These are phyloP conservation scores for Orchestes rusci DNA, from an alignment of 2,888 invertebrate species.

Conservation along the genomic window DNA sequence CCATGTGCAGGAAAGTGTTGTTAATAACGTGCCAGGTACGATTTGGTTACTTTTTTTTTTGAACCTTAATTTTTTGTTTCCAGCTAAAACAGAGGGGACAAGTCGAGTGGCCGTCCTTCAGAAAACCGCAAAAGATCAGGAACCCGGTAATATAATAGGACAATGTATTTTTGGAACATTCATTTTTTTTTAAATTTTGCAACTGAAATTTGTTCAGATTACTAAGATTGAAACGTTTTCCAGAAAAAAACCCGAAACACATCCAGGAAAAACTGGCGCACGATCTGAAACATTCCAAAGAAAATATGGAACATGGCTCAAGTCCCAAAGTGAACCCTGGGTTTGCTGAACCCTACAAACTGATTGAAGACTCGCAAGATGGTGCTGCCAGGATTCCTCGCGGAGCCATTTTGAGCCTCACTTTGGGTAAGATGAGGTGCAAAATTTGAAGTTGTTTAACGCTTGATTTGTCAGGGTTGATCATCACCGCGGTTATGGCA, in stretches of 20 bases:
- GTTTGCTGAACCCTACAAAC: slow-evolving; percentile 35
- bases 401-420: slow-evolving; percentile 73
- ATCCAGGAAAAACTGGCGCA: slow-evolving; percentile 41
- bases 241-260: slow-evolving; percentile 33
- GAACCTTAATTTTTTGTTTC: no score
- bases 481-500: slow-evolving; percentile 73
- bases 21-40: no score
- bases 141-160: no score
- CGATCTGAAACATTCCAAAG: slow-evolving; percentile 40
- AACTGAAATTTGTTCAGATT: not conserved
- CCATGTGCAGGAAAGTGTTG: no score
- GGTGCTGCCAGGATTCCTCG: slow-evolving; percentile 64
- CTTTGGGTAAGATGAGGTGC: slow-evolving; percentile 51
- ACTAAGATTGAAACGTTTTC: no score
- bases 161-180: not conserved
- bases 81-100: no score
- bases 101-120: no score
- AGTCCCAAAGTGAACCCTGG: slow-evolving; percentile 26
- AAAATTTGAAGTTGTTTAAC: not conserved
- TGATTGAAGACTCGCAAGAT: slow-evolving; percentile 44
- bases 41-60: no score
- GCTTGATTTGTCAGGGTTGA: slow-evolving; percentile 54
- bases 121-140: not conserved
- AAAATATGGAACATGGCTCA: slow-evolving; percentile 31
- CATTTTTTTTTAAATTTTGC: not conserved